Conservation (phyloP, 2,888 invertebrate species). For the Bimastos eiseni region DNA sequence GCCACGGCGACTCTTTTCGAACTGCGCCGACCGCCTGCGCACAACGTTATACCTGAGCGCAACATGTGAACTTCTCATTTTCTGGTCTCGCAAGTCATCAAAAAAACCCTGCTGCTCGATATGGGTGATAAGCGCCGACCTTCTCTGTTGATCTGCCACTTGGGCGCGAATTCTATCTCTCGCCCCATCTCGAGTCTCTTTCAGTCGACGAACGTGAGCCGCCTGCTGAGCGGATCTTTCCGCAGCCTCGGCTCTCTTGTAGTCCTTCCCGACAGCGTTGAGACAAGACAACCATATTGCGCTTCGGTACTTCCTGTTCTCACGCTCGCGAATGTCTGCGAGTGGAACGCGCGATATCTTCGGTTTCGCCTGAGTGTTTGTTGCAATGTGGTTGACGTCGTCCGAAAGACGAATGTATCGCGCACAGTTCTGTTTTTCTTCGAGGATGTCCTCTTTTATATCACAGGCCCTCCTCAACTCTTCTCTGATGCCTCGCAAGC, state of each 20-base stretch:
- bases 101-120: background rate
- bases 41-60: background rate
- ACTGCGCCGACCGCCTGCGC: background rate
- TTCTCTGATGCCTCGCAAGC: background rate
- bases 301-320: background rate
- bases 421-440: background rate
- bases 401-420: background rate
- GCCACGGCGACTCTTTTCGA: background rate
- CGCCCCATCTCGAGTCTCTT: background rate
- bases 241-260: background rate
- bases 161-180: background rate
- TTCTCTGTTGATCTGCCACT: background rate
- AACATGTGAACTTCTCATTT: background rate
- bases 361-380: background rate
- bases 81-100: background rate
- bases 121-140: background rate
- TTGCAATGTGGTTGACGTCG: background rate
- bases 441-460: background rate
- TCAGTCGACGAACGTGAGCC: background rate
- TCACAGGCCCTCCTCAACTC: background rate
- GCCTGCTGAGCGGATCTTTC: background rate
- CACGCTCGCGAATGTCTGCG: background rate
- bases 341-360: background rate
- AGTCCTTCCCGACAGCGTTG: background rate
- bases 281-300: background rate